Percentiles rank a stretch among this genome's conserved stretches.
Evolutionary conservation across 2,888 invertebrate genomes (phyloP).

Genomic region (Noctuana brunneofusca): DNA sequence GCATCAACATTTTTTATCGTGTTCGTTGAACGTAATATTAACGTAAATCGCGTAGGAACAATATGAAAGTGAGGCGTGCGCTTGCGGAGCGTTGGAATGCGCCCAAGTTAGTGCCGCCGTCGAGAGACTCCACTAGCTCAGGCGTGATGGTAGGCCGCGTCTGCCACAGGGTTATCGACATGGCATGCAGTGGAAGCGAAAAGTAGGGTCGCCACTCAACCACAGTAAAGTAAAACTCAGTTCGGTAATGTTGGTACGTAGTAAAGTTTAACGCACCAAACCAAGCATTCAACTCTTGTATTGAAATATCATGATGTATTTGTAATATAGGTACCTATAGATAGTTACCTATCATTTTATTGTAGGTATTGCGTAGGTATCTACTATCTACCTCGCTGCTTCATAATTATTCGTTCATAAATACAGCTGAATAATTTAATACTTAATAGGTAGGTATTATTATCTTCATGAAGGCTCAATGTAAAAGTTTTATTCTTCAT

Average conservation of each 20-base stretch:
- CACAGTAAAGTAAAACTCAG: slow-evolving; percentile 20
- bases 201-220: slow-evolving; percentile 59
- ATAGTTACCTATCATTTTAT: too few relatives aligned
- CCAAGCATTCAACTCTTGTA: background rate
- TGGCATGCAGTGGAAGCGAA: slow-evolving; percentile 57
- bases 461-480: too few relatives aligned
- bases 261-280: background rate
- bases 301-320: too few relatives aligned
- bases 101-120: slow-evolving; percentile 65
- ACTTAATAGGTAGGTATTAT: too few relatives aligned
- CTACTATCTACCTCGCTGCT: too few relatives aligned
- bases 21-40: slow-evolving; percentile 5
- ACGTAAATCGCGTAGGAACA: slow-evolving; percentile 26
- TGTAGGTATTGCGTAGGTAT: too few relatives aligned
- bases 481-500: too few relatives aligned
- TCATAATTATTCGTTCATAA: too few relatives aligned
- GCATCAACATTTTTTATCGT: background rate
- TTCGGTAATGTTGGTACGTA: background rate
- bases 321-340: background rate
- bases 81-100: slow-evolving; percentile 73
- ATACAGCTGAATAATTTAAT: too few relatives aligned
- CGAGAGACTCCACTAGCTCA: slow-evolving; percentile 71
- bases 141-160: slow-evolving; percentile 71
- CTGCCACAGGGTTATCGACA: slow-evolving; percentile 80
- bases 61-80: slow-evolving; percentile 56